Evolutionary conservation across 2,113 vertebrate genomes (phyloP).

Genomic region (Jacana jacana): DNA sequence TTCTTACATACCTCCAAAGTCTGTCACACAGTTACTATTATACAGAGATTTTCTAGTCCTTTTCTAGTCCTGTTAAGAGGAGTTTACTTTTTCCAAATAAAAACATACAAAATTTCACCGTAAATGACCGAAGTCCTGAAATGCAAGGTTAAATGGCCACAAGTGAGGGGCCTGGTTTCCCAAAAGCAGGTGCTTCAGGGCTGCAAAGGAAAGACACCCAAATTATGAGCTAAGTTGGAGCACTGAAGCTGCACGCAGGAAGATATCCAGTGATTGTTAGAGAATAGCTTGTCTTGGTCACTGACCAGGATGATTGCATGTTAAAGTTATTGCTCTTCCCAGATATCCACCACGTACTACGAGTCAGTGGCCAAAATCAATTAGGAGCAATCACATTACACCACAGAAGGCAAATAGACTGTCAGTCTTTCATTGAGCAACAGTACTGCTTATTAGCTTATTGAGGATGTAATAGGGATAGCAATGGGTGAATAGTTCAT

Average conservation of each 20-base stretch:
- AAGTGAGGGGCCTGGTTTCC: not conserved
- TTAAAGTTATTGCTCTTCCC: constrained; percentile 61
- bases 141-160: not conserved
- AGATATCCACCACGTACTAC: not conserved
- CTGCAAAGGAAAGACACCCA: not conserved
- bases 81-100: not conserved
- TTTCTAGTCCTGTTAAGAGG: not conserved
- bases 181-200: not conserved
- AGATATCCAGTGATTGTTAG: constrained; percentile 32
- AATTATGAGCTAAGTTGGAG: not conserved
- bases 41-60: not conserved
- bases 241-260: not conserved
- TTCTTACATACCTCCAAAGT: not conserved
- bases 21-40: not conserved
- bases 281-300: constrained; percentile 52
- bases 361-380: constrained; percentile 23
- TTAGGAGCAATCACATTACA: not conserved
- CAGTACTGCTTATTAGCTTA: not conserved
- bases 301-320: constrained; percentile 64
- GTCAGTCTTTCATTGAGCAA: not conserved
- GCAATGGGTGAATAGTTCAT: not conserved
- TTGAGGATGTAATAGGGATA: not conserved
- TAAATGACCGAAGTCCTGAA: not conserved
- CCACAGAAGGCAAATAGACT: not conserved
- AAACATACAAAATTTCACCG: not conserved